Evolutionary conservation across 2,113 vertebrate species (phyloP), one percentile per base, ranked within the genome.

Genomic region (Ondatra zibethicus): DNA sequence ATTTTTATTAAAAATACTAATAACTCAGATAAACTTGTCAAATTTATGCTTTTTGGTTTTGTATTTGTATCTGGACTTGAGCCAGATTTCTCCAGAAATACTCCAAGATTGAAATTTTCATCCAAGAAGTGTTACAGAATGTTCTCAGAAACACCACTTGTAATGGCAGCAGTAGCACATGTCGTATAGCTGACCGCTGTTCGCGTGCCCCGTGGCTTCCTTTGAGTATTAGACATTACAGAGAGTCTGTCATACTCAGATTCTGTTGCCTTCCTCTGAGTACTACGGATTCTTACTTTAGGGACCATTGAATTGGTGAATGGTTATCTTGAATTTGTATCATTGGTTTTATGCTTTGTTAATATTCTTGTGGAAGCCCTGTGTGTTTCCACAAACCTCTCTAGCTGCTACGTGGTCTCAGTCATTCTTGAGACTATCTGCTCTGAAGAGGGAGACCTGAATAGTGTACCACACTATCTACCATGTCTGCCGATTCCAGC

Each of bases 321-420:
- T 80, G 1, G 39, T 80, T 47, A 85, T 68, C 39, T 63, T 80
- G 70, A 95, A 50, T 31, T 63, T 72, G 11, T 36, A n/a, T 58
- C 47, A 27, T 61, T 68, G 52, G 27, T 78, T 89, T 88, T 80
- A 17, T 80, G 55, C 31, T 96, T 36, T 81, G 76, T 92, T 91
- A 39, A 7, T 78, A 19, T 61, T 61, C 47, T 78, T 93, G 61
- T 3, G 9, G 42, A 55, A 81, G 7, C 19, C 29, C 33, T 10
- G 3, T 76, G 21, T 65, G 33, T 92, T 93, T 29, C 85, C 61
- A 88, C 11, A 65, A 45, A 45, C 73, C 8, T 77, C 25, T 66
- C 19, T 55, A 14, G 36, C 63, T 91, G 11, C 10, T 65, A 27
- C 0, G 0, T 65, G 1, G 16, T 17, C 31, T 63, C 42, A 87